Conservation (phyloP, 1,140 invertebrate genomes). For the Daktulosphaira vitifoliae region DNA sequence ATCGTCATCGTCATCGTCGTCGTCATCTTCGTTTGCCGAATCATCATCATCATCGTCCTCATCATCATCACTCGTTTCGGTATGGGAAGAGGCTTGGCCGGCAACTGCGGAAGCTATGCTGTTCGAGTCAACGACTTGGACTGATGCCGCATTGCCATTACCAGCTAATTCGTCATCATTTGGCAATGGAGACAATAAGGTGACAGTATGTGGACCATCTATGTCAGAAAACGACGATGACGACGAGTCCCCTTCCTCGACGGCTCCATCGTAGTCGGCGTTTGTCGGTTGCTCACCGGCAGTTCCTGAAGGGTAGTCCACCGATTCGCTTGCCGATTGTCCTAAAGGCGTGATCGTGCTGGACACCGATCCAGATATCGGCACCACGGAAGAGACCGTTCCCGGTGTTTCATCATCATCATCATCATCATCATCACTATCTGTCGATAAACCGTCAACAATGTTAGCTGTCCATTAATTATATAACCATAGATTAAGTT, state of each 20-base stretch:
- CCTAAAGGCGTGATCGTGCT: conserved; percentile 1
- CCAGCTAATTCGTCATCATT: background rate
- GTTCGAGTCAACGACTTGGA: conserved; percentile 3
- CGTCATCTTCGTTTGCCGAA: conserved; percentile 31
- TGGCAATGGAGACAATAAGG: conserved; percentile 12
- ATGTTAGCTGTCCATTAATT: no score
- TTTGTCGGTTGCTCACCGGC: background rate
- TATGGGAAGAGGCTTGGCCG: background rate
- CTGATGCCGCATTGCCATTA: background rate
- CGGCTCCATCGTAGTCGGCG: background rate
- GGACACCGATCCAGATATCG: background rate
- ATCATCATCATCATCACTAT: background rate
- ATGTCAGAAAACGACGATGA: background rate
- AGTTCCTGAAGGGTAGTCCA: background rate
- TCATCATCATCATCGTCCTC: conserved; percentile 21
- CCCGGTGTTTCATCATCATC: no score
- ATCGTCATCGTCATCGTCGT: background rate
- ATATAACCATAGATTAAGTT: no score
- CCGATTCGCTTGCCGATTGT: conserved; percentile 1
- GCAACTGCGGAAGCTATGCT: conserved; percentile 1
- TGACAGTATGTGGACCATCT: conserved; percentile 20
- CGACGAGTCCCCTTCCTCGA: background rate
- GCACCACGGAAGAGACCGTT: background rate
- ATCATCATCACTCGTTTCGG: background rate
- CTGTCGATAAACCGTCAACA: no score